Percentiles rank a stretch among this genome's conserved stretches.
Evolutionary conservation across 2,113 vertebrate genomes (phyloP).

Genomic region (Mungos mungo): DNA sequence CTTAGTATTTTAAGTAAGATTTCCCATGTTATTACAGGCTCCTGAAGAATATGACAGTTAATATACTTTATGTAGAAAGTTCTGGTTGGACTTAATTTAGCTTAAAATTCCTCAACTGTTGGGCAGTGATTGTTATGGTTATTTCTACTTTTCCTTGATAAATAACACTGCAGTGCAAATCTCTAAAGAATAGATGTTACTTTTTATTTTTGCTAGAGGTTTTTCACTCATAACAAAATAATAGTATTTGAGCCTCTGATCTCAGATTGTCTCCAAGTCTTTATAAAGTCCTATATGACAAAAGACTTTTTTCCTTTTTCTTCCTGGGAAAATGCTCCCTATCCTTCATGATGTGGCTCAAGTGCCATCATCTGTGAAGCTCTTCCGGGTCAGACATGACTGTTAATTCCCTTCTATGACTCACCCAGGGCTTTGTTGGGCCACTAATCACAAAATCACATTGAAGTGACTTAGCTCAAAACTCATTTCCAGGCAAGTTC

Average conservation of each 20-base stretch:
- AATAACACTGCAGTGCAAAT: background rate
- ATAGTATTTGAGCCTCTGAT: background rate
- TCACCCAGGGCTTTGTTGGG: background rate
- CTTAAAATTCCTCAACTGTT: background rate
- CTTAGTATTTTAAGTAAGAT: constrained; percentile 20
- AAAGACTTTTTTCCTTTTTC: background rate
- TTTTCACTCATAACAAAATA: background rate
- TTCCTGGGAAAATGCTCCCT: background rate
- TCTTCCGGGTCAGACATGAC: background rate
- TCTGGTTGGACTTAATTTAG: background rate
- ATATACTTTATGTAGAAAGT: background rate
- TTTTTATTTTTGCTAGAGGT: background rate
- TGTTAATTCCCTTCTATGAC: background rate
- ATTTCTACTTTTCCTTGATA: constrained; percentile 10
- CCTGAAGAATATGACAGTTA: background rate
- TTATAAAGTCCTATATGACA: background rate
- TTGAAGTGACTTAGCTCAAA: background rate
- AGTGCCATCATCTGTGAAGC: background rate
- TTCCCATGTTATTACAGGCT: background rate
- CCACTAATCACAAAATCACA: background rate
- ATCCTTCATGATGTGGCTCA: background rate
- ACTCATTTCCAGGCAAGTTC: background rate
- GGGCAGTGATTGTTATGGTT: background rate
- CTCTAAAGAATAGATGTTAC: background rate
- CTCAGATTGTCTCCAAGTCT: background rate